These are phyloP conservation scores for Aleiodes sp. DNA, from an alignment of 1,140 invertebrate species.

Conservation along the genomic window DNA sequence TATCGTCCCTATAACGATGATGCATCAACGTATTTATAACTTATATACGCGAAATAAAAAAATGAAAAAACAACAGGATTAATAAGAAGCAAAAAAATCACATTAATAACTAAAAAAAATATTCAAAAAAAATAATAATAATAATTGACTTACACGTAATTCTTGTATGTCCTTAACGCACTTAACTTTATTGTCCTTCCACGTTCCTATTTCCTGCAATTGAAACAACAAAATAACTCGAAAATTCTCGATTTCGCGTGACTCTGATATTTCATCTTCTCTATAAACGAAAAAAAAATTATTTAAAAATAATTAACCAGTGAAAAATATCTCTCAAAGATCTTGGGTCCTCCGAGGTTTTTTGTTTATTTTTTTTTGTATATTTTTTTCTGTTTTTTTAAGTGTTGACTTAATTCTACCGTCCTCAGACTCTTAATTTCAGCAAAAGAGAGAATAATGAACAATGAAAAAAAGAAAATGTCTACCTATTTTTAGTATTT, in stretches of 20 bases:
- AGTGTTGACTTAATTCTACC: not conserved
- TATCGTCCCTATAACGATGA: constrained; percentile 7
- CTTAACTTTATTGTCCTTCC: constrained; percentile 12
- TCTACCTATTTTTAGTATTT: too few species aligned
- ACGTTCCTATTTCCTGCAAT: not conserved
- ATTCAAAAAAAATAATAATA: not conserved
- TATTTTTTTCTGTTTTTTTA: not conserved
- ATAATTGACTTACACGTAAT: constrained; percentile 9
- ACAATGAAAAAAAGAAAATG: too few species aligned
- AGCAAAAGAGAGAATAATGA: not conserved
- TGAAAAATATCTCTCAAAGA: too few species aligned
- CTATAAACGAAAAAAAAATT: too few species aligned
- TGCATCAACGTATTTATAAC: constrained; percentile 1
- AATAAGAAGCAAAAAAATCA: too few species aligned
- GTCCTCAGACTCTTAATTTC: not conserved
- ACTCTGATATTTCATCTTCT: not conserved
- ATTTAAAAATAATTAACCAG: too few species aligned
- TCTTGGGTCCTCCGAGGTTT: too few species aligned
- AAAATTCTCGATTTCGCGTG: not conserved
- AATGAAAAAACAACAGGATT: not conserved
- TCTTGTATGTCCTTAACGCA: constrained; percentile 16
- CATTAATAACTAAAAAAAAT: not conserved
- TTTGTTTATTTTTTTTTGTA: too few species aligned
- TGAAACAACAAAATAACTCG: not conserved
- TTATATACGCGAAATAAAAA: not conserved